Base-by-base conservation (phyloP, 2,113 vertebrate species). In the Pogona vitticeps region DNA sequence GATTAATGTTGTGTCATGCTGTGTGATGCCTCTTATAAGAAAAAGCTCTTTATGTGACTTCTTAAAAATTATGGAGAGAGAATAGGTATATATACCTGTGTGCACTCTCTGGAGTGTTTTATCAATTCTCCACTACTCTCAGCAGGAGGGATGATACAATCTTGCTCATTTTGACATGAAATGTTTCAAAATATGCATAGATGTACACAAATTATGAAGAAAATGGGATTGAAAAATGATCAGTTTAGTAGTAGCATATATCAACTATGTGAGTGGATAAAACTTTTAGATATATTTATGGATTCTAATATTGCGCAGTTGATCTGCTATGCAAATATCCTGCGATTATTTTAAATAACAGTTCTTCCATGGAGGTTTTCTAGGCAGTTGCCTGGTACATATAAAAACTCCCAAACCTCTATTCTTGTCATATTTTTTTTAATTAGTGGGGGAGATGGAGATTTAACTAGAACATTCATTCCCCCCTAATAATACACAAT, bases 81-180 rank as follows among this genome's bases (percentile, higher is more conserved):
- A 91, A 59, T 52, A 52, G 5, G 5, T 52, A 52, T 52, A 5
- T 52, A 5, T 52, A 10, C 46, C 10, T 52, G 5, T 10, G 10
- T 52, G 46, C 10, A 52, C 86, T 68, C 88, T 26, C 3, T 36
- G 20, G 58, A 89, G 58, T 76, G 83, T 58, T 93, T 88, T 17
- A 88, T 92, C 91, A 92, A 80, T 65, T 80, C 26, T 76, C 79
- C 93, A 85, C 77, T 86, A 84, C n/a, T 91, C 72, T 73, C 8
- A 73, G 52, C 46, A 18, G 76, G 20, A 18, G 1, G 38, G 65
- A 23, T n/a, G 65, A 83, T 80, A 92, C 91, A 94, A 93, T 88
- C 68, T 85, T 89, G 82, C 75, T 88, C 83, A 86, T 80, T 88
- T 56, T 92, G 90, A 91, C 91, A 93, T 91, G 76, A 56, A 88